A percentile compares a stretch with the other conserved stretches of the same genome.
phyloP scores from a whole-genome alignment of 2,888 invertebrate genomes.

The Alitta virens region DNA sequence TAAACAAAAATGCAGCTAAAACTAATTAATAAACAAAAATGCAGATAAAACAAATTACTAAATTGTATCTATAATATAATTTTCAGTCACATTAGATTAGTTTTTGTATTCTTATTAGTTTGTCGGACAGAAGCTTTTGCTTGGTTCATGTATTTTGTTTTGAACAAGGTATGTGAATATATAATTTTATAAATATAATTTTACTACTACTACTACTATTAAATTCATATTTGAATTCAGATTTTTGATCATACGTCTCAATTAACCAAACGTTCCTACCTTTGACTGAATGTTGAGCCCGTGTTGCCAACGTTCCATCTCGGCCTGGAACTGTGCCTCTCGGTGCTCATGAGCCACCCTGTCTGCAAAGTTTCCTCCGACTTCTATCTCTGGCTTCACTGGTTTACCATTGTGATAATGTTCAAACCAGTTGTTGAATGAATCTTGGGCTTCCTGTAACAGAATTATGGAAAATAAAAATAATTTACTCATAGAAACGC shows the following conservation, averaged over 20 bases:
- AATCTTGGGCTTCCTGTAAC: constrained; percentile 79
- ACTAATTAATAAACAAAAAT: not conserved
- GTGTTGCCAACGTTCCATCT: constrained; percentile 66
- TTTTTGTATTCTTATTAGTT: too few species aligned
- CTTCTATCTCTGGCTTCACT: constrained; percentile 41
- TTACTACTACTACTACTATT: not conserved
- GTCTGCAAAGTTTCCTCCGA: constrained; percentile 71
- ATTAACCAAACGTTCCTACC: too few species aligned
- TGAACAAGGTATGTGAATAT: too few species aligned
- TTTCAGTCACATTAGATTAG: too few species aligned
- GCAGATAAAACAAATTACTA: not conserved
- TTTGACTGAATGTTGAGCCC: constrained; percentile 70
- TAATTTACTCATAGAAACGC: too few species aligned
- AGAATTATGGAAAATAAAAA: too few species aligned
- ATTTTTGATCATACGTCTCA: not conserved
- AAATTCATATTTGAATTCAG: not conserved
- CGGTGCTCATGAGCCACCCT: constrained; percentile 85
- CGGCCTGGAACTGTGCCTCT: constrained; percentile 75
- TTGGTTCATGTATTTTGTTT: too few species aligned
- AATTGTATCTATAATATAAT: too few species aligned
- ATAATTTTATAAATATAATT: not conserved
- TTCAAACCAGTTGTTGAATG: constrained; percentile 86
- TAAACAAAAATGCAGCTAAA: too few species aligned
- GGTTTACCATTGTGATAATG: constrained; percentile 80
- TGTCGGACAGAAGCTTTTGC: too few species aligned